Evolutionary conservation across 2,113 vertebrate genomes (phyloP).

Genomic region (Bothrops jararaca): DNA sequence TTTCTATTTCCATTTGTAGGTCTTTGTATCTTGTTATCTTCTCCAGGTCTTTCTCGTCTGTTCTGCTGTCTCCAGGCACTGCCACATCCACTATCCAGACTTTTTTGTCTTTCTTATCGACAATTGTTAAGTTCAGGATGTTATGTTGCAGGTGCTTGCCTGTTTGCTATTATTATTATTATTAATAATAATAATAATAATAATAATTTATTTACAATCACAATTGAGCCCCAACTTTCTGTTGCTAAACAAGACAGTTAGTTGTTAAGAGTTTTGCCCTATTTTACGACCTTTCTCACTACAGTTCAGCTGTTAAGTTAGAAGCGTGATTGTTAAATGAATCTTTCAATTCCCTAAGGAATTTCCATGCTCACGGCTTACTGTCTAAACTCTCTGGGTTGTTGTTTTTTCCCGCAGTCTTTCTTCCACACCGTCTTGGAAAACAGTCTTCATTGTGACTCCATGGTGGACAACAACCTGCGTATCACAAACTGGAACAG

Average conservation of each 20-base stretch:
- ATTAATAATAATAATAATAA: too few species aligned
- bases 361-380: not conserved
- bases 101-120: too few species aligned
- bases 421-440: slow-evolving; percentile 92
- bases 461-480: slow-evolving; percentile 94
- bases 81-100: too few species aligned
- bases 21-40: too few species aligned
- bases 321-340: not conserved
- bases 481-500: slow-evolving; percentile 96
- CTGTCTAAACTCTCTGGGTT: not conserved
- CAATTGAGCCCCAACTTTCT: not conserved
- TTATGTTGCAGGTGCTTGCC: too few species aligned
- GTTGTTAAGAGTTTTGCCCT: not conserved
- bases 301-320: not conserved
- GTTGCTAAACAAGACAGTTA: not conserved
- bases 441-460: slow-evolving; percentile 85
- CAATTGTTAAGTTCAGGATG: too few species aligned
- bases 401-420: slow-evolving; percentile 60
- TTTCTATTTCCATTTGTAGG: too few species aligned
- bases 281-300: not conserved
- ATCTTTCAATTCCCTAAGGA: not conserved
- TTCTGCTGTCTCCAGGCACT: too few species aligned
- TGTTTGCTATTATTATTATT: too few species aligned
- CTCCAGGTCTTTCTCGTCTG: too few species aligned
- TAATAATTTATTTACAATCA: too few species aligned